Evolutionary conservation across 2,113 vertebrate species (phyloP).

Genomic region (Archocentrus centrarchus): DNA sequence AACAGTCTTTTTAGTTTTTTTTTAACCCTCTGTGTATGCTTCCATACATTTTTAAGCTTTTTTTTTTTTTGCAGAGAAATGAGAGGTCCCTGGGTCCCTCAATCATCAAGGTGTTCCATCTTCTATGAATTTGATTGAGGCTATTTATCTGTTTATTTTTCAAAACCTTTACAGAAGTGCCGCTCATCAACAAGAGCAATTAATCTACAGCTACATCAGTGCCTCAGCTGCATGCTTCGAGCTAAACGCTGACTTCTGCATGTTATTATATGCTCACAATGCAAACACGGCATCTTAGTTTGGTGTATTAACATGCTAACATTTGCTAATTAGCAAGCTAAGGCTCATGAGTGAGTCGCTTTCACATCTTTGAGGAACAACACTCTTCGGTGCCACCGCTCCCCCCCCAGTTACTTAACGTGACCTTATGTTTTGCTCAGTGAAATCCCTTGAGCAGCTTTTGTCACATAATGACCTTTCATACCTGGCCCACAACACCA

Average conservation of each 20-base stretch:
- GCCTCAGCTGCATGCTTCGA: background rate
- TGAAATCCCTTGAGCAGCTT: conserved; percentile 68
- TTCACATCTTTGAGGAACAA: conserved; percentile 43
- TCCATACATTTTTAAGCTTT: background rate
- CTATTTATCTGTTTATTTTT: conserved; percentile 1
- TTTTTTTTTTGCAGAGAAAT: background rate
- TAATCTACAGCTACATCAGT: background rate
- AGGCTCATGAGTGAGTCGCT: conserved; percentile 32
- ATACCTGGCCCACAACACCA: conserved; percentile 62
- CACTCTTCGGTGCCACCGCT: conserved; percentile 39
- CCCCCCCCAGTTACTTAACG: conserved; percentile 55
- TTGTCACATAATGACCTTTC: conserved; percentile 75
- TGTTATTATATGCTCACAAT: background rate
- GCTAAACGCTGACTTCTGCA: background rate
- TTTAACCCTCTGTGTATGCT: background rate
- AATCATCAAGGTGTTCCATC: background rate
- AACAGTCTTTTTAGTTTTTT: no score
- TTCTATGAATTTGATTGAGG: background rate
- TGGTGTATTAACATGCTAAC: background rate
- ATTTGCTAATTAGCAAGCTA: conserved; percentile 24
- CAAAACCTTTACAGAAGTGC: background rate
- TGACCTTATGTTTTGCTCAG: conserved; percentile 75
- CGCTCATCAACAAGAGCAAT: background rate
- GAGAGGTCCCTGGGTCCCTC: background rate
- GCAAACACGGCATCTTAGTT: conserved; percentile 1